Percentiles rank a stretch among this genome's conserved stretches.
phyloP scores from a whole-genome alignment of 2,113 vertebrate species.

The Leucoraja erinaceus region DNA sequence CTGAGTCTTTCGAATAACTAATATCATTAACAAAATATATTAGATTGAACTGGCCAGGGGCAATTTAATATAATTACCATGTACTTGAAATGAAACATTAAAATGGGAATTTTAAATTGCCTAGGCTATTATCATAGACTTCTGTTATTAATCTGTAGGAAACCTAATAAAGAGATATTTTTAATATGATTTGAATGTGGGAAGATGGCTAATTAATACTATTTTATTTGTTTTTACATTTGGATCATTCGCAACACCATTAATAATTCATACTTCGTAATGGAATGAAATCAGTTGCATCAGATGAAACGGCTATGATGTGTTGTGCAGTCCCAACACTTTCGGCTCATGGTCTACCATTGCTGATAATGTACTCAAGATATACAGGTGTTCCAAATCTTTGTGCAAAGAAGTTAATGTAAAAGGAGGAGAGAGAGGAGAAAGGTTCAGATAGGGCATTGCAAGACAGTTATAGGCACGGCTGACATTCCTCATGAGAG shows the following conservation, averaged over 20 bases:
- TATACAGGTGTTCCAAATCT: no score
- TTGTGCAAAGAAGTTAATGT: not conserved
- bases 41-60: conserved; percentile 48
- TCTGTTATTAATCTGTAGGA: conserved; percentile 49
- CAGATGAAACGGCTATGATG: not conserved
- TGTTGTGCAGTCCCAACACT: not conserved
- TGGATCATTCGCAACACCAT: not conserved
- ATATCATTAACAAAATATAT: conserved; percentile 47
- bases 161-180: conserved; percentile 45
- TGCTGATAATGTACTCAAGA: not conserved
- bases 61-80: conserved; percentile 49
- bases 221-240: conserved; percentile 32
- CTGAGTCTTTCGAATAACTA: conserved; percentile 39
- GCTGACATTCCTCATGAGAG: no score
- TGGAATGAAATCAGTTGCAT: not conserved
- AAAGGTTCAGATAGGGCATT: not conserved
- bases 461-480: not conserved
- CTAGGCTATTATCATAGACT: conserved; percentile 44
- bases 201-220: conserved; percentile 43
- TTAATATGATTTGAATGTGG: conserved; percentile 50
- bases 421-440: not conserved
- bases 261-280: not conserved
- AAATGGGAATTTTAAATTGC: conserved; percentile 48
- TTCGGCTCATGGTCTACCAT: not conserved
- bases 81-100: conserved; percentile 48